Evolutionary conservation across 2,113 vertebrate species (phyloP), one percentile per base, ranked within the genome.

Genomic region (Menidia beryllina): DNA sequence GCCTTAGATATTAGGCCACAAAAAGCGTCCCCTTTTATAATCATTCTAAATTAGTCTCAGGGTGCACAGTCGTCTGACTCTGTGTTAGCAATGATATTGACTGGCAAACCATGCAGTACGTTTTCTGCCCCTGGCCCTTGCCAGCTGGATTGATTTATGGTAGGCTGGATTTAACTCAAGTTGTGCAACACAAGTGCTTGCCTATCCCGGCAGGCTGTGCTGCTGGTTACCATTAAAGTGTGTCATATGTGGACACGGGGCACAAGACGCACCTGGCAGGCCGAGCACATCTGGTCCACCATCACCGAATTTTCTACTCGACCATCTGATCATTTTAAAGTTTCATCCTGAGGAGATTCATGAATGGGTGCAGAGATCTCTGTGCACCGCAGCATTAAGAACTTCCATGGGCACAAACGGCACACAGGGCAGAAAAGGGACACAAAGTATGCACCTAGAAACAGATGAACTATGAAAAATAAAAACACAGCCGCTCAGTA

Each of bases 401-500:
- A 63, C 57, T 81, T n/a, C 27, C 30, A 51, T 43, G 9, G 56
- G 38, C 58, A 43, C 21, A 56, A 38, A 52, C 49, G 30, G 38
- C 20, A 13, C 43, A 75, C 1, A 14, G 36, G 0, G 21, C 14
- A 36, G 6, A 45, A 13, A 63, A 55, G 25, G 41, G 53, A 47
- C 69, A 73, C n/a, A n/a, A n/a, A 36, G n/a, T 27, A 47, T 27
- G 43, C 65, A 19, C n/a, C 7, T 20, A 72, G 38, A 23, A 43
- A 34, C 63, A 34, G 26, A 60, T 20, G 25, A 67, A 55, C 24
- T 58, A 60, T 75, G 49, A 69, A 63, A 77, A 73, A 79, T 34
- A 45, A 73, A 79, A 77, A 49, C 61, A 62, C n/a, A 67, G 20
- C 69, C 63, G 47, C 61, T 27, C n/a, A n/a, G n/a, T n/a, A n/a